These are phyloP conservation scores for Nomada fabriciana DNA, from an alignment of 2,888 invertebrate species.

Conservation along the genomic window DNA sequence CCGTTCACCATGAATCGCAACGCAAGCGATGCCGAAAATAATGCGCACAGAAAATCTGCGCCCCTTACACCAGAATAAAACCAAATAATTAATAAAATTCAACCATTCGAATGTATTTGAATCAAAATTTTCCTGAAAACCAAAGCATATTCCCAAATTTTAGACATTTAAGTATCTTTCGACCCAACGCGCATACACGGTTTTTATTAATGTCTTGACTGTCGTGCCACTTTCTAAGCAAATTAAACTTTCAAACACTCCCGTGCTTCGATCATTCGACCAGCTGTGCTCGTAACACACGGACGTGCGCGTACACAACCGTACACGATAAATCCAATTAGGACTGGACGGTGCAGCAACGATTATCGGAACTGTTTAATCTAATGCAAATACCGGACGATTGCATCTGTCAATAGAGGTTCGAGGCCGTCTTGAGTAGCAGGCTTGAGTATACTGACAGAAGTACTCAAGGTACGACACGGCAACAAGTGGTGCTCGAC, in stretches of 20 bases:
- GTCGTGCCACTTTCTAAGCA: background rate
- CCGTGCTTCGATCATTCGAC: background rate
- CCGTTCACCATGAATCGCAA: background rate
- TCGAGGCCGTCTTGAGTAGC: conserved; percentile 59
- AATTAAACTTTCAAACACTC: background rate
- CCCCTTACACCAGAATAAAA: no score
- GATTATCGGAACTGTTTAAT: conserved; percentile 51
- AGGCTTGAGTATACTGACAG: conserved; percentile 73
- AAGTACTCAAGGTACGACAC: conserved; percentile 71
- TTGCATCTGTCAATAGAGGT: conserved; percentile 54
- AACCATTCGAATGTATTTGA: background rate
- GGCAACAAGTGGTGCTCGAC: conserved; percentile 81
- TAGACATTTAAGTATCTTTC: no score
- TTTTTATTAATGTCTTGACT: no score
- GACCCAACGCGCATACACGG: no score
- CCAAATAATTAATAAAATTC: background rate
- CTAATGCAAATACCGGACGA: conserved; percentile 48
- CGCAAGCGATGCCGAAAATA: no score
- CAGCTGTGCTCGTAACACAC: background rate
- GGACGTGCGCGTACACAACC: background rate
- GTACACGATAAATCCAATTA: conserved; percentile 36
- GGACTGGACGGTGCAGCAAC: conserved; percentile 8
- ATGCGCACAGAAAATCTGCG: no score
- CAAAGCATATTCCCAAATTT: no score
- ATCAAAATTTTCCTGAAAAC: no score